These are phyloP conservation scores for Bubalus kerabau DNA, from an alignment of 2,113 vertebrate genomes.

Conservation along the genomic window DNA sequence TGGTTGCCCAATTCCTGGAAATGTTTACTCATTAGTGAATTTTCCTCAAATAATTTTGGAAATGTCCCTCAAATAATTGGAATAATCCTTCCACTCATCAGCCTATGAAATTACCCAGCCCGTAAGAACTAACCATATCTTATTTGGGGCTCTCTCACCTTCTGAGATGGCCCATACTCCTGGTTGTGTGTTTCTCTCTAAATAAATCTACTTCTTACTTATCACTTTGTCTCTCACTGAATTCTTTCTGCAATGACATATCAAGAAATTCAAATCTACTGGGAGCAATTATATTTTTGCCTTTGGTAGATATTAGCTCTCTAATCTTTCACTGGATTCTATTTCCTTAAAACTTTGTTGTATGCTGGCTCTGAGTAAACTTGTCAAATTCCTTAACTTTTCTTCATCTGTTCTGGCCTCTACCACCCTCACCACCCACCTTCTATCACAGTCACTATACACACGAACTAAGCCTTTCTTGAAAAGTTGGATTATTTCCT, in stretches of 20 bases:
- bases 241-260: not conserved
- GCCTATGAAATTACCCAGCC: not conserved
- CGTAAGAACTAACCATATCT: not conserved
- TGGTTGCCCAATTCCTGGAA: not conserved
- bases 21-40: not conserved
- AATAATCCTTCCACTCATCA: not conserved
- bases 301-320: not conserved
- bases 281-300: not conserved
- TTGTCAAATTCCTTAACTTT: not conserved
- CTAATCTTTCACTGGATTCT: not conserved
- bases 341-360: not conserved
- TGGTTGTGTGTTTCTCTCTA: not conserved
- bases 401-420: not conserved
- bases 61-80: not conserved
- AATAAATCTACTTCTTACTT: not conserved
- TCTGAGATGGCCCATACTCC: not conserved
- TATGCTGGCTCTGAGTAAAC: not conserved
- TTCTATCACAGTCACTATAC: not conserved
- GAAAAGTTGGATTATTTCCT: not conserved
- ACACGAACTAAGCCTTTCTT: not conserved
- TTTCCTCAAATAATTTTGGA: not conserved
- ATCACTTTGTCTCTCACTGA: not conserved
- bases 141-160: not conserved
- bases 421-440: rapidly evolving
- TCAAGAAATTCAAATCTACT: not conserved